Conservation (phyloP, 2,888 invertebrate species). For the Diogma glabrata region DNA sequence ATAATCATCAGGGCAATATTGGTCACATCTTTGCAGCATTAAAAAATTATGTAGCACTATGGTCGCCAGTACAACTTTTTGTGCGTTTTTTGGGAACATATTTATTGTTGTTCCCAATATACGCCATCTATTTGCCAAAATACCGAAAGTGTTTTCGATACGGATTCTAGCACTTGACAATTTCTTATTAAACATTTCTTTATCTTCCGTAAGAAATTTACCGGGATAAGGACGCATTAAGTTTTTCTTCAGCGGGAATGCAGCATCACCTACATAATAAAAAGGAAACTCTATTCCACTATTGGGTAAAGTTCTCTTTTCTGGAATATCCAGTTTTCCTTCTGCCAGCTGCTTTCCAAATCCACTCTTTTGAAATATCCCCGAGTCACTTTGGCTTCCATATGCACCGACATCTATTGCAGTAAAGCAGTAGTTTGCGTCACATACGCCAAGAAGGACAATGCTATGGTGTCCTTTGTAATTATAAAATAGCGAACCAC, state of each 20-base stretch:
- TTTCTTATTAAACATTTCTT: slow-evolving; percentile 12
- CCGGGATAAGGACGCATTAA: slow-evolving; percentile 14
- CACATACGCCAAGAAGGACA: not conserved
- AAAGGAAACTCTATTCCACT: slow-evolving; percentile 7
- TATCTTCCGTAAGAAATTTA: not conserved
- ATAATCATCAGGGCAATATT: slow-evolving; percentile 3
- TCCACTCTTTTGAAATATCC: not conserved
- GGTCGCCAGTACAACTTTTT: slow-evolving; percentile 14
- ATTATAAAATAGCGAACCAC: not conserved
- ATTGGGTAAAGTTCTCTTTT: not conserved
- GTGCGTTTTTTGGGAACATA: not conserved
- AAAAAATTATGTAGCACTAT: slow-evolving; percentile 16
- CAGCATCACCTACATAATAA: slow-evolving; percentile 14
- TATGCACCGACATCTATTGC: not conserved
- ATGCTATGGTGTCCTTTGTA: slow-evolving; percentile 4
- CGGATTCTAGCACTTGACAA: slow-evolving; percentile 10
- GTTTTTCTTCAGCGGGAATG: slow-evolving; percentile 12
- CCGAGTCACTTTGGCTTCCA: not conserved
- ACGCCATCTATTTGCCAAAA: not conserved
- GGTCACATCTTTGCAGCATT: not conserved
- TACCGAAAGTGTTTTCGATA: slow-evolving; percentile 14
- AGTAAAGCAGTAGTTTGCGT: not conserved
- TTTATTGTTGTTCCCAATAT: not conserved
- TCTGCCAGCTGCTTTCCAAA: not conserved
- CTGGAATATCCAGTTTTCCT: not conserved